Evolutionary conservation across 2,113 vertebrate species (phyloP).

Genomic region (human): DNA sequence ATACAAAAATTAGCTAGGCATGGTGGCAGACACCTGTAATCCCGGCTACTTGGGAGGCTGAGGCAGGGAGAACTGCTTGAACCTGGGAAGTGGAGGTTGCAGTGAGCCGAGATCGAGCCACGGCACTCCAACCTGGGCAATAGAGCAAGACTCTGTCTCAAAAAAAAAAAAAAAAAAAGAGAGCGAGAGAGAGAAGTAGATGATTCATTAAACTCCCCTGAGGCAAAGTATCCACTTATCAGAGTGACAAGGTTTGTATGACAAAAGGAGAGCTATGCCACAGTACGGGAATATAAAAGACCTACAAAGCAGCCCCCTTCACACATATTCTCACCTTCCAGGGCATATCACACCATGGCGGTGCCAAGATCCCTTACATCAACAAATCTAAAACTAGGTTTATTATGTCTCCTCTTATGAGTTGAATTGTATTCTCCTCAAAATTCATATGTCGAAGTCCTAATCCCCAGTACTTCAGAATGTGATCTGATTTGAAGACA

Average conservation of each 20-base stretch:
- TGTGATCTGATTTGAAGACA: background rate
- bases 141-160: background rate
- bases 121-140: background rate
- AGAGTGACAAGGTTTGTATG: fast-evolving
- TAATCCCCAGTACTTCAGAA: background rate
- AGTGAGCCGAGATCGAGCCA: too few relatives aligned
- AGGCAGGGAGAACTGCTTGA: background rate
- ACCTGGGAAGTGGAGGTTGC: background rate
- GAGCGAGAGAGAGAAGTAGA: background rate
- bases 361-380: background rate
- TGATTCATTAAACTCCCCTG: background rate
- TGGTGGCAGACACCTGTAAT: background rate
- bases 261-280: background rate
- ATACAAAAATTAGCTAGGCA: background rate
- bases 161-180: background rate
- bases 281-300: background rate
- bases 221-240: background rate
- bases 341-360: background rate
- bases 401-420: background rate
- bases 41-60: background rate
- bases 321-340: background rate
- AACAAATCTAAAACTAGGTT: background rate
- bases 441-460: background rate
- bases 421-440: background rate
- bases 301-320: background rate